phyloP scores from a whole-genome alignment of 2,888 invertebrate genomes.

The Oasisia sp. region DNA sequence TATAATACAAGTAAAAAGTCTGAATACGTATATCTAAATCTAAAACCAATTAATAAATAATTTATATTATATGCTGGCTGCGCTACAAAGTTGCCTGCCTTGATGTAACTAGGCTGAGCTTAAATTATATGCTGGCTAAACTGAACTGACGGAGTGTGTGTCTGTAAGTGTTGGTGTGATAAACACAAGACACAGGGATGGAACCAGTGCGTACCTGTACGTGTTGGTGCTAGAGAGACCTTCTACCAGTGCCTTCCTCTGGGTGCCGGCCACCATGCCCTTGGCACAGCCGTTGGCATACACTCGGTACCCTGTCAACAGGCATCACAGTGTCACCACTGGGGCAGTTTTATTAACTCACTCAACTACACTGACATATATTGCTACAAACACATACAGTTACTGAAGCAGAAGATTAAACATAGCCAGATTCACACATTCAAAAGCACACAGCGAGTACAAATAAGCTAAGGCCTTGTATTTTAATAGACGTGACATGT shows the following conservation, averaged over 20 bases:
- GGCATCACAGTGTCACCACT: background rate
- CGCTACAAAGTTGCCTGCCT: too few species aligned
- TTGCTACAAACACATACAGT: too few species aligned
- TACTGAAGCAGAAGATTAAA: background rate
- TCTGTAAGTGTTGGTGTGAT: too few species aligned
- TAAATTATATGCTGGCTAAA: too few species aligned
- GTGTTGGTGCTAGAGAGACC: constrained; percentile 51
- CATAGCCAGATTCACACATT: background rate
- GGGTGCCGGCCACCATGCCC: constrained; percentile 54
- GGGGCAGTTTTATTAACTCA: background rate
- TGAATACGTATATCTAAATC: too few species aligned
- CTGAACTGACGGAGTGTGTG: background rate
- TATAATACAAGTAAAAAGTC: too few species aligned
- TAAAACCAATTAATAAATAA: too few species aligned
- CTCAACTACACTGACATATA: background rate
- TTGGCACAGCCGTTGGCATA: constrained; percentile 58
- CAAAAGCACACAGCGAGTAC: background rate
- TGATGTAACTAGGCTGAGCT: too few species aligned
- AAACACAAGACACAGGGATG: background rate
- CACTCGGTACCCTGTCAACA: constrained; percentile 56
- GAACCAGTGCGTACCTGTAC: constrained; percentile 51
- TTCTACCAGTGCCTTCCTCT: constrained; percentile 52
- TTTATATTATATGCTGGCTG: too few species aligned
- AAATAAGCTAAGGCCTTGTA: background rate
- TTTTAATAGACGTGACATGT: too few species aligned